Percentiles rank a stretch among this genome's conserved stretches.
These are phyloP conservation scores for Pinna nobilis DNA, from an alignment of 1,140 invertebrate genomes.

Conservation along the genomic window DNA sequence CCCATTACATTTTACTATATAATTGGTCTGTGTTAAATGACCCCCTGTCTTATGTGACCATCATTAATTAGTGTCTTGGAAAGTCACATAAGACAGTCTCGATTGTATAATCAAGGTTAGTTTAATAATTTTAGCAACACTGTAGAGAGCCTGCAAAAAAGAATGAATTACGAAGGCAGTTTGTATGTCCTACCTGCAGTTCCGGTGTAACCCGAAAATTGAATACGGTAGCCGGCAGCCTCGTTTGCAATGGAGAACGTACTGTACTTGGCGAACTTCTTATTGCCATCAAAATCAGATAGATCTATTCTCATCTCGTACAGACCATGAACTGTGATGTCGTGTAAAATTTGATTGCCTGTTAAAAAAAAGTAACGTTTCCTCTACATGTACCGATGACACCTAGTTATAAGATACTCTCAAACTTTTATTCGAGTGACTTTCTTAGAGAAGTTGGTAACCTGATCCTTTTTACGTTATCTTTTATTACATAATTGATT, in stretches of 20 bases:
- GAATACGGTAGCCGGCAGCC: background rate
- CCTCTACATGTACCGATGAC: too few relatives aligned
- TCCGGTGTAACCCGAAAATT: background rate
- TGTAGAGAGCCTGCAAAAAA: background rate
- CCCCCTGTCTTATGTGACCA: background rate
- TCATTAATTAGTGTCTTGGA: background rate
- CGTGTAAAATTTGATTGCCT: slow-evolving; percentile 2
- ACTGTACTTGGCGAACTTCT: background rate
- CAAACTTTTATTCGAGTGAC: too few relatives aligned
- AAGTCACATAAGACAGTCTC: background rate
- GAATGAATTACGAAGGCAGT: too few relatives aligned
- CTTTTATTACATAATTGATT: too few relatives aligned
- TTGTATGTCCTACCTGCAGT: background rate
- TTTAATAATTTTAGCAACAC: background rate
- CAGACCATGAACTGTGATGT: background rate
- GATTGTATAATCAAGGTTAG: background rate
- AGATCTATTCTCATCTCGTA: slow-evolving; percentile 6
- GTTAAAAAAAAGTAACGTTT: too few relatives aligned
- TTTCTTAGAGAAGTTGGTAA: too few relatives aligned
- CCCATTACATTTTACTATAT: background rate
- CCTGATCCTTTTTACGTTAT: too few relatives aligned
- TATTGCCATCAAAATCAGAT: background rate
- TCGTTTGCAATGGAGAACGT: background rate
- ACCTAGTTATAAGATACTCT: too few relatives aligned
- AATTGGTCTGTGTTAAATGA: background rate